Evolutionary conservation across 92 coral and sea anemone species (phyloP).

Genomic region (Phymanthus crucifer): DNA sequence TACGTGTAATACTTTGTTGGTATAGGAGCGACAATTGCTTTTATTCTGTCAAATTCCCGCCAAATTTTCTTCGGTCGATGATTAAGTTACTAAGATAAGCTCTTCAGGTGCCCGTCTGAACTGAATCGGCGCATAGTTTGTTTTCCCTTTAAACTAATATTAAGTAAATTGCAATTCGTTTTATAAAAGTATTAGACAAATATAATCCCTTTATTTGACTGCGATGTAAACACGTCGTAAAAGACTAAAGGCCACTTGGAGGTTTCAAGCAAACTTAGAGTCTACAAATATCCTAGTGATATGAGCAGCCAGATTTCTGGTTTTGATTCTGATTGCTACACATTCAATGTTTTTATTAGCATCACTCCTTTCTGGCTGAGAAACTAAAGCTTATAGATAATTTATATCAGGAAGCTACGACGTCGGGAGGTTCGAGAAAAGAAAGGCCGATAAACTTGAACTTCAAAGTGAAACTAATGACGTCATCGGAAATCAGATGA

Average conservation of each 20-base stretch:
- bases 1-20: conserved; percentile 9
- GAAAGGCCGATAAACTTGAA: conserved; percentile 3
- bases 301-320: not conserved
- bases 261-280: not conserved
- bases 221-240: not conserved
- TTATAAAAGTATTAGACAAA: not conserved
- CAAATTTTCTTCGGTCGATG: not conserved
- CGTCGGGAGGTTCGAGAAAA: not conserved
- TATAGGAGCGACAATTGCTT: not conserved
- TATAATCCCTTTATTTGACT: conserved; percentile 8
- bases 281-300: not conserved
- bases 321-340: not conserved
- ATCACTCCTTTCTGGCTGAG: conserved; percentile 2
- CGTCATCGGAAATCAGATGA: conserved; percentile 22
- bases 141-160: not conserved
- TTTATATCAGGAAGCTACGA: conserved; percentile 1
- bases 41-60: conserved; percentile 17
- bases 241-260: not conserved
- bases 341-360: not conserved
- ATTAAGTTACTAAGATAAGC: not conserved
- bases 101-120: not conserved
- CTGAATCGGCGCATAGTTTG: not conserved
- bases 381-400: conserved; percentile 2
- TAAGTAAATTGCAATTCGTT: not conserved
- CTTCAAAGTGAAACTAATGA: conserved; percentile 1